Conservation (phyloP, 2,888 invertebrate species). For the Leptura quadrifasciata region DNA sequence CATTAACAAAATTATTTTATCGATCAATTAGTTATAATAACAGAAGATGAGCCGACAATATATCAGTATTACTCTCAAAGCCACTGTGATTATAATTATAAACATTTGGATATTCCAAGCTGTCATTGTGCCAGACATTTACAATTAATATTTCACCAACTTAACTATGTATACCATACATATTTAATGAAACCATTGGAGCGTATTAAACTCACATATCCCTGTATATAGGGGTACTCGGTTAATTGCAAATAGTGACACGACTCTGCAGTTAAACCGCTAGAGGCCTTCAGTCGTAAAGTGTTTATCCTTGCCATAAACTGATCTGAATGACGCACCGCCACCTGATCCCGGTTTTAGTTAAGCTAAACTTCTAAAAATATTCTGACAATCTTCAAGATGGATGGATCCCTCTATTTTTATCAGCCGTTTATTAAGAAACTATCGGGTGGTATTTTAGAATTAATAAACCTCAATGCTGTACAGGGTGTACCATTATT, state of each 20-base stretch:
- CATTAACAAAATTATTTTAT: not conserved
- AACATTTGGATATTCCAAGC: not conserved
- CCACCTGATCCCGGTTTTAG: conserved; percentile 63
- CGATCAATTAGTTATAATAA: not conserved
- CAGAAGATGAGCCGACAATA: not conserved
- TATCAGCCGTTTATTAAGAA: conserved; percentile 5
- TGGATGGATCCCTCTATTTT: conserved; percentile 18
- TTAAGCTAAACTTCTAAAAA: conserved; percentile 25
- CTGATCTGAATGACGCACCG: conserved; percentile 61
- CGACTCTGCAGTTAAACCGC: conserved; percentile 67
- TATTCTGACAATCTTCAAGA: conserved; percentile 27
- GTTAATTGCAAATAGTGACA: conserved; percentile 70
- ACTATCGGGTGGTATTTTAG: conserved; percentile 9
- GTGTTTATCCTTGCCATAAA: conserved; percentile 69
- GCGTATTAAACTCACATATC: conserved; percentile 32
- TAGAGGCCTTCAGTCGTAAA: conserved; percentile 68
- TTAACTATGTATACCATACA: conserved; percentile 24
- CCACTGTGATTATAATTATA: not conserved
- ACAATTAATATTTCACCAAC: conserved; percentile 40
- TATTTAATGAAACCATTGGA: conserved; percentile 38
- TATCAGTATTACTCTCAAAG: conserved; percentile 1
- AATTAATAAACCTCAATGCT: not conserved
- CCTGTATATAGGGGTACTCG: conserved; percentile 42
- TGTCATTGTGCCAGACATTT: conserved; percentile 21
- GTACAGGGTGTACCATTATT: too few relatives aligned